Percentiles rank a stretch among this genome's conserved stretches.
Conservation (phyloP, 2,888 invertebrate species). For the Plagodis pulveraria region DNA sequence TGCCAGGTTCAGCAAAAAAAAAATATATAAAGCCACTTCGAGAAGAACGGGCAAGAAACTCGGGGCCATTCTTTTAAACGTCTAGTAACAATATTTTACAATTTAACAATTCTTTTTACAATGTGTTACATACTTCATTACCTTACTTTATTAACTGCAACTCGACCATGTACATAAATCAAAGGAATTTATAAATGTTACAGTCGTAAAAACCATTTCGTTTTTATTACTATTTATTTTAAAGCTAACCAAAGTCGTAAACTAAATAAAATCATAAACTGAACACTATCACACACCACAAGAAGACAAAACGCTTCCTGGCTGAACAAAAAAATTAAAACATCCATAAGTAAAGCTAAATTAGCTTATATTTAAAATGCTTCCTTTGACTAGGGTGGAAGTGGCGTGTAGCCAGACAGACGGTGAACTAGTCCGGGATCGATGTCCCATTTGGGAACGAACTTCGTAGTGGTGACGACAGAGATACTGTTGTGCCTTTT, state of each 20-base stretch:
- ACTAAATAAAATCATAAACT: background rate
- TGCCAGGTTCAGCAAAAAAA: no score
- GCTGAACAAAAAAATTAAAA: slow-evolving; percentile 17
- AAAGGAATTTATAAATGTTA: background rate
- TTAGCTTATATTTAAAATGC: slow-evolving; percentile 38
- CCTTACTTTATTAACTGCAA: background rate
- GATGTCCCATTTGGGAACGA: slow-evolving; percentile 68
- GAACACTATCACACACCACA: slow-evolving; percentile 1
- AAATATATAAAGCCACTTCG: no score
- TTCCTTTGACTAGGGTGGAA: slow-evolving; percentile 43
- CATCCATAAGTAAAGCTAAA: slow-evolving; percentile 20
- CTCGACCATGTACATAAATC: background rate
- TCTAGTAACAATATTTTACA: no score
- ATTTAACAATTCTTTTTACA: no score
- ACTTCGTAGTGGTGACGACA: slow-evolving; percentile 55
- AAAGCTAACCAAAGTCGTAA: background rate
- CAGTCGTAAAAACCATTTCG: background rate
- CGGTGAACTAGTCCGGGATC: slow-evolving; percentile 59
- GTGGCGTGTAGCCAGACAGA: slow-evolving; percentile 61
- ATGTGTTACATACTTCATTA: no score
- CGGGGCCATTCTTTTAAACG: no score
- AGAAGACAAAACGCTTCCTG: slow-evolving; percentile 4
- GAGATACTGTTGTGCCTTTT: slow-evolving; percentile 47
- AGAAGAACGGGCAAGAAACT: no score
- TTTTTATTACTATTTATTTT: background rate